A percentile compares a stretch with the other conserved stretches of the same genome.
Conservation (phyloP, 2,113 vertebrate genomes). For the Trochalopteron elliotii region DNA sequence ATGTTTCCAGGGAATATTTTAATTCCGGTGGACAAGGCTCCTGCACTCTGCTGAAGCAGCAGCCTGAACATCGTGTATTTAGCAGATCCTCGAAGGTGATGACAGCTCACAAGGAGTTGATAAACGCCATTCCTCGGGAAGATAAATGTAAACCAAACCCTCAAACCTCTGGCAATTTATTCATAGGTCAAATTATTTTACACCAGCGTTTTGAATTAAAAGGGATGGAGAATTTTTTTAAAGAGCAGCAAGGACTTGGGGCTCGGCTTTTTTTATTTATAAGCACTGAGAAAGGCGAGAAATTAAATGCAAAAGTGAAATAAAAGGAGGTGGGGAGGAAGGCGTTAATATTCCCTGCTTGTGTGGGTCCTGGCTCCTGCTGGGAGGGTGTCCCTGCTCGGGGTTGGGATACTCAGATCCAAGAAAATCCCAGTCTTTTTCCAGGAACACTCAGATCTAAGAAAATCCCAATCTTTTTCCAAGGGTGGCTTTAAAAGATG, state of each 20-base stretch:
- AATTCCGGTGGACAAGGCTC: no score
- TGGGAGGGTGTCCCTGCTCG: not conserved
- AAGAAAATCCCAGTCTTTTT: no score
- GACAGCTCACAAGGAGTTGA: constrained; percentile 49
- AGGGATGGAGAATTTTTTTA: not conserved
- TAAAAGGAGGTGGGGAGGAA: not conserved
- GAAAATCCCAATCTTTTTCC: not conserved
- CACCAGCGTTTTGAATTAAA: not conserved
- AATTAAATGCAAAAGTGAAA: not conserved
- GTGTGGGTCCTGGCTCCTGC: not conserved
- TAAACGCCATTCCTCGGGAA: constrained; percentile 39
- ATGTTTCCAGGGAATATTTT: no score
- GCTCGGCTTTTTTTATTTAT: not conserved
- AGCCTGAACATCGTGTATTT: not conserved
- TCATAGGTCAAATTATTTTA: constrained; percentile 4
- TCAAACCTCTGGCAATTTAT: constrained; percentile 25
- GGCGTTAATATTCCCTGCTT: not conserved
- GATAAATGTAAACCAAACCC: constrained; percentile 49
- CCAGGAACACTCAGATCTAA: not conserved
- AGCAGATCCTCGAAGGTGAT: constrained; percentile 3
- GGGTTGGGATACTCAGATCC: no score
- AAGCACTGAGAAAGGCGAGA: not conserved
- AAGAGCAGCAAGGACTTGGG: not conserved
- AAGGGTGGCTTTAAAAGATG: not conserved
- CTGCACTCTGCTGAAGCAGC: not conserved